Percentiles rank a stretch among this genome's conserved stretches.
Evolutionary conservation across 2,888 invertebrate genomes (phyloP).

Genomic region (Cosmia pyralina): DNA sequence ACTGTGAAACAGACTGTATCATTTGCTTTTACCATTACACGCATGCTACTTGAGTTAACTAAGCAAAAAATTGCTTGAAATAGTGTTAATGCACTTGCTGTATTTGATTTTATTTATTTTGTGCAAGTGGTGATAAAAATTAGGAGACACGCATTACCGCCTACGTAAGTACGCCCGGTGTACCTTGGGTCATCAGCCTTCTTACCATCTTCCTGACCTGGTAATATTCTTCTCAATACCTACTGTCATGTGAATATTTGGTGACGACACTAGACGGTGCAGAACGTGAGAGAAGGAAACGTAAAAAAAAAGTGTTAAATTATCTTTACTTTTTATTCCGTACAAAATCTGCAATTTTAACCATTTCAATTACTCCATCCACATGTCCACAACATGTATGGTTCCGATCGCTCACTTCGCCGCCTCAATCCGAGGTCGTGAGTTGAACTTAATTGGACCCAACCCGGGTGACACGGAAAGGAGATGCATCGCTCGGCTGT

Average conservation of each 20-base stretch:
- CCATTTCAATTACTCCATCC: constrained; percentile 35
- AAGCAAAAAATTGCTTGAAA: constrained; percentile 15
- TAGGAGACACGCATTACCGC: neutral
- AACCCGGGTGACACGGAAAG: constrained; percentile 88
- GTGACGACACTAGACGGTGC: neutral
- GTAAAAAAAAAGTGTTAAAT: neutral
- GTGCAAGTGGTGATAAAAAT: neutral
- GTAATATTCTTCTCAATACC: neutral
- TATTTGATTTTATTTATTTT: neutral
- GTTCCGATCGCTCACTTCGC: constrained; percentile 64
- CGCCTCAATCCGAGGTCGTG: constrained; percentile 85
- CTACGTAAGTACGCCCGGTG: neutral
- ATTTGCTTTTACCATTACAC: constrained; percentile 17
- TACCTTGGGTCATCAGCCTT: neutral
- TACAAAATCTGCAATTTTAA: constrained; percentile 16
- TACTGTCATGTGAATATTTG: neutral
- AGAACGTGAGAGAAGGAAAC: neutral
- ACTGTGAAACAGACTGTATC: constrained; percentile 33
- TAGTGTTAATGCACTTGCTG: constrained; percentile 1
- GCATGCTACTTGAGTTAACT: constrained; percentile 32
- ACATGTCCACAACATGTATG: constrained; percentile 10
- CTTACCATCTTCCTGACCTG: accelerated
- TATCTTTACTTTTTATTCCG: neutral
- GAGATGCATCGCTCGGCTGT: constrained; percentile 87
- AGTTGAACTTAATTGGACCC: constrained; percentile 89